Evolutionary conservation across 2,113 vertebrate species (phyloP).

Genomic region (Siniperca chuatsi): DNA sequence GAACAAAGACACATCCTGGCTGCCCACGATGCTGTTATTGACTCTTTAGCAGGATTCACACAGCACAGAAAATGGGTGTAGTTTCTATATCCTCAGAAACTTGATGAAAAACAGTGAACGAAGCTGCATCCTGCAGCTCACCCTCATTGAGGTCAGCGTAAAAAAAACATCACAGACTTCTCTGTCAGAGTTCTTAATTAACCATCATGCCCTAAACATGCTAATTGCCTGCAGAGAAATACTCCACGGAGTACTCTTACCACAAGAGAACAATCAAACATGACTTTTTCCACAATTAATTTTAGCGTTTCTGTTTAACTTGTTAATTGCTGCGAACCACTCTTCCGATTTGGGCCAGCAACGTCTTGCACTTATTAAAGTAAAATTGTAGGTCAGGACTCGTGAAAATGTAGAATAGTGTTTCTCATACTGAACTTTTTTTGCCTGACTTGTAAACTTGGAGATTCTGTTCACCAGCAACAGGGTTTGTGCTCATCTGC

Average conservation of each 20-base stretch:
- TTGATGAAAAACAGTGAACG: neutral
- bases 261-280: slow-evolving; percentile 32
- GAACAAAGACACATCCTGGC: slow-evolving; percentile 11
- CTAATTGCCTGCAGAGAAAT: slow-evolving; percentile 17
- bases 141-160: neutral
- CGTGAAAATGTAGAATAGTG: neutral
- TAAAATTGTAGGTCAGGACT: neutral
- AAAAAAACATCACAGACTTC: neutral
- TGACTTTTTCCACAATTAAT: slow-evolving; percentile 5
- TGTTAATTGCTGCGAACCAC: neutral
- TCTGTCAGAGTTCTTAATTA: slow-evolving; percentile 17
- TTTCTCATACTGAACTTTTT: neutral
- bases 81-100: neutral
- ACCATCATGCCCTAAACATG: neutral
- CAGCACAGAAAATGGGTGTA: neutral
- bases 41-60: neutral
- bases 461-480: neutral
- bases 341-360: neutral
- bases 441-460: neutral
- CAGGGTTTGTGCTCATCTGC: neutral
- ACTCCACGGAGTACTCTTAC: neutral
- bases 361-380: neutral
- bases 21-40: neutral
- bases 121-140: neutral
- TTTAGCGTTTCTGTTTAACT: neutral